Base-by-base conservation (phyloP, 2,797 vertebrate genomes). In the Adelosebastes latens region DNA sequence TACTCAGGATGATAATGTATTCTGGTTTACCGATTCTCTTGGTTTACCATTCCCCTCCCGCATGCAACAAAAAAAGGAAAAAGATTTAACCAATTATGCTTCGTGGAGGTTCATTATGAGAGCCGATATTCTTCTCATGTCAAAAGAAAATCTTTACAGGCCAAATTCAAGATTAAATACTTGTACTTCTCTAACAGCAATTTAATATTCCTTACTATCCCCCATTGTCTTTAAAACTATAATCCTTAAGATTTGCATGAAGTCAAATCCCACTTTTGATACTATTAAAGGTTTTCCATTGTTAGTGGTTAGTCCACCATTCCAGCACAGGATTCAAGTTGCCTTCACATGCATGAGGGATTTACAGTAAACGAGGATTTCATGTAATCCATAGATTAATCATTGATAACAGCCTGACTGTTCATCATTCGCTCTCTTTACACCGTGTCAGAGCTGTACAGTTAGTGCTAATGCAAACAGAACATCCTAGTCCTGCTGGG, bases 1-100 rank as follows among this genome's bases (percentile, higher is more conserved):
- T 89, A 86, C 84, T 90, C 75, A 14, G 80, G 70, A 87, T 90
- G 76, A 91, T 92, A 90, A 94, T 92, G 72, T 82, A 90, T 93
- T 89, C 81, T 27, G 72, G 52, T 85, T 89, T 81, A 72, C 77
- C 4, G 53, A 84, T 88, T 88, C 82, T 89, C 78, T 72, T 75
- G 77, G 84, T 88, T 89, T 85, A 87, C 75, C 60, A 55, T 71
- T 80, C 27, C 29, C 76, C 79, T 78, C 78, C 74, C 73, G 77
- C 56, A 29, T 64, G 29, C 29, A 39, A 53, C 6, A 63, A 46
- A 56, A 74, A 72, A 6, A 56, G 7, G 39, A 32, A 46, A 62
- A 71, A 66, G 22, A 70, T 59, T 78, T 31, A 61, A 77, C 65
- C 24, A 77, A 36, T 84, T 80, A 76, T 61, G 56, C 56, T 42